Percentiles rank a stretch among this genome's conserved stretches.
These are phyloP conservation scores for Elgaria multicarinata DNA, from an alignment of 2,113 vertebrate species.

Conservation along the genomic window DNA sequence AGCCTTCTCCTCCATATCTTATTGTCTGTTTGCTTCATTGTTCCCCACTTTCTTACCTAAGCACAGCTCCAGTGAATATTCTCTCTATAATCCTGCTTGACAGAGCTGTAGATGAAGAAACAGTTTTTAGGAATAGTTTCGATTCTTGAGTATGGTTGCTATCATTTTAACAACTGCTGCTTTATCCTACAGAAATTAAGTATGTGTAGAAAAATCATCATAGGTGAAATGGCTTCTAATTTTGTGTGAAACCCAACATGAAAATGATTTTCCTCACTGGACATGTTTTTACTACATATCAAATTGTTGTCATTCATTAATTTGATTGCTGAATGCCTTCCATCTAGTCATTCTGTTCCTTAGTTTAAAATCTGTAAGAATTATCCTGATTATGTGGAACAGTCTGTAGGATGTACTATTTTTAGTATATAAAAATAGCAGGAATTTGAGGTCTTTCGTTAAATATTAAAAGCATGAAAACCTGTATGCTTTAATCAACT, in stretches of 20 bases:
- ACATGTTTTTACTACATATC: not conserved
- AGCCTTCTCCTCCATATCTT: too few species aligned
- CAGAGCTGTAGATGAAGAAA: slow-evolving; percentile 82
- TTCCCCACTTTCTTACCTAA: slow-evolving; percentile 83
- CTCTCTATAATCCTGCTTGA: slow-evolving; percentile 95
- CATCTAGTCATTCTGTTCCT: not conserved
- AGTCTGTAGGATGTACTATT: not conserved
- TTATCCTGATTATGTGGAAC: not conserved
- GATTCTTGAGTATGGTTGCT: slow-evolving; percentile 7
- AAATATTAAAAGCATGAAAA: not conserved
- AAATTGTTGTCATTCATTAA: not conserved
- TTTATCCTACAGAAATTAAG: not conserved
- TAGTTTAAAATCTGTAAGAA: not conserved
- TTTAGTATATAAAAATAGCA: not conserved
- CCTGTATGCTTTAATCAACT: not conserved
- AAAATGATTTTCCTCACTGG: not conserved
- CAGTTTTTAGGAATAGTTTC: slow-evolving; percentile 55
- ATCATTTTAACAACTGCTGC: not conserved
- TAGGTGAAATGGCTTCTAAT: not conserved
- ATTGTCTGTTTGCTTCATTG: too few species aligned
- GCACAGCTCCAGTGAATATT: slow-evolving; percentile 96
- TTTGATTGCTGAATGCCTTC: not conserved
- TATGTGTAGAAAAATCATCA: not conserved
- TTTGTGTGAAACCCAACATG: not conserved
- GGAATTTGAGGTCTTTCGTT: not conserved